Evolutionary conservation across 2,797 vertebrate species (phyloP).

Genomic region (Falco concolor): DNA sequence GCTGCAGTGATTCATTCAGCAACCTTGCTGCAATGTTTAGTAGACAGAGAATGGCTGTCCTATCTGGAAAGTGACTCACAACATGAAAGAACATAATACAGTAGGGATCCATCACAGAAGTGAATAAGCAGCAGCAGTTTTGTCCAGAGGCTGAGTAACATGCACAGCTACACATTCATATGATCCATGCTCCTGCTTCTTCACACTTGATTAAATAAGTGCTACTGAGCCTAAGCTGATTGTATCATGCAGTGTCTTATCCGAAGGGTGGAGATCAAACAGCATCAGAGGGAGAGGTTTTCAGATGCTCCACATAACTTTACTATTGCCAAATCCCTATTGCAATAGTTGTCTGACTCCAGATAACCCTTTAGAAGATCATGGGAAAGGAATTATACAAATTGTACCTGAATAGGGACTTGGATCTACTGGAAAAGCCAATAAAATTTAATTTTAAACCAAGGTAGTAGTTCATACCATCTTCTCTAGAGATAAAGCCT

Average conservation of each 20-base stretch:
- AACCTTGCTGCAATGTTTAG: neutral
- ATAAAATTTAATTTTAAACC: neutral
- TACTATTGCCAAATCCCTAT: neutral
- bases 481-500: neutral
- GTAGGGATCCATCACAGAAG: neutral
- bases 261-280: neutral
- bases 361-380: neutral
- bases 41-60: neutral
- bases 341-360: neutral
- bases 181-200: neutral
- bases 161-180: neutral
- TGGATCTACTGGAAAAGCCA: neutral
- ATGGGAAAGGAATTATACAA: neutral
- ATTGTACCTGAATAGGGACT: neutral
- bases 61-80: neutral
- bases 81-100: neutral
- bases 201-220: neutral
- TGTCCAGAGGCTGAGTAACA: neutral
- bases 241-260: neutral
- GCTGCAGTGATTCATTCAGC: neutral
- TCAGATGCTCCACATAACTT: neutral
- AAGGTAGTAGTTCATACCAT: neutral
- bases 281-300: neutral
- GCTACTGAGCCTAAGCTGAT: neutral
- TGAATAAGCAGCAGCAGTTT: constrained; percentile 7